Evolutionary conservation across 2,888 invertebrate species (phyloP), one percentile per base, ranked within the genome.

Genomic region (Epistrophella euchroma): DNA sequence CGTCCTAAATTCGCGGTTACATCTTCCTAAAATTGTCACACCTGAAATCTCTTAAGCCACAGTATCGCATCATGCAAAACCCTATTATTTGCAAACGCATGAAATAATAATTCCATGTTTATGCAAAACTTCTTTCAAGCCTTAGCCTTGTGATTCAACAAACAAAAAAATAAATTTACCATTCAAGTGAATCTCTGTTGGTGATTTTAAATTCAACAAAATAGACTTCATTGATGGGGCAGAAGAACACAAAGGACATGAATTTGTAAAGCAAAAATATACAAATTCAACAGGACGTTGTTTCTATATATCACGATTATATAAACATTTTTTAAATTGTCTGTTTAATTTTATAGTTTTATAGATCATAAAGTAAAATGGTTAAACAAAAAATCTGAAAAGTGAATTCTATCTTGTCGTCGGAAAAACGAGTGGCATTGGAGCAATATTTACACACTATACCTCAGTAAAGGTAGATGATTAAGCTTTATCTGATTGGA

Each of bases 181-280:
- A 60, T 60, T 60, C 60, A 60, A 60, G 37, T 37, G 60, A 9
- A 37, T 37, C 37, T 37, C 40, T 35, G 37, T 22, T 60, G 22
- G 60, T 60, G 60, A 60, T 60, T 60, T 37, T 3, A 22, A 60
- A 60, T 60, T 60, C 60, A 60, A 60, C 15, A 60, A 60, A 60
- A 22, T 4, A 58, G 7, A 19, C 11, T 28, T 55, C 28, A 55
- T 2, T 9, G 25, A 22, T 9, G 15, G 28, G n/a, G 55, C n/a
- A n/a, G n/a, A n/a, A n/a, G 28, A 55, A 17, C n/a, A 55, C 28
- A 55, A 55, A 32, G 28, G 55, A 32, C 32, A 32, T 32, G 55
- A 5, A 28, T 28, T 32, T 55, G 28, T 6, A 55, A 55, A 32
- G 55, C 4, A 55, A 55, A 55, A 55, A 55, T 55, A 32, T 55